A percentile compares a stretch with the other conserved stretches of the same genome.
Evolutionary conservation across 2,113 vertebrate genomes (phyloP).

Genomic region (Ascaphus truei): DNA sequence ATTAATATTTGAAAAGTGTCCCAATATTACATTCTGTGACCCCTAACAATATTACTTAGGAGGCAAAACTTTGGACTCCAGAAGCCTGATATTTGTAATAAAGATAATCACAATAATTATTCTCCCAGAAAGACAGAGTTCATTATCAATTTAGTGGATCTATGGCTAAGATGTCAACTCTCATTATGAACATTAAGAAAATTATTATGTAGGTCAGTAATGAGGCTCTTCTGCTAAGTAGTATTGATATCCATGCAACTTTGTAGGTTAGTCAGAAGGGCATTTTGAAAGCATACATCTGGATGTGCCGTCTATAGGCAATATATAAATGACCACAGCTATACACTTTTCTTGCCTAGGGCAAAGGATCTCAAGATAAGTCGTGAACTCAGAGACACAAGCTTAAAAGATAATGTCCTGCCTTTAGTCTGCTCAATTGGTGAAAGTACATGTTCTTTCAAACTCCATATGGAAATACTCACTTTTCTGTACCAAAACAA

Average conservation of each 20-base stretch:
- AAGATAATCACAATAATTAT: conserved; percentile 35
- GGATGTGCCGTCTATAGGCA: not conserved
- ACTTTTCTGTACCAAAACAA: not conserved
- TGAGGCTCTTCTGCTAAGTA: not conserved
- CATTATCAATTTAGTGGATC: conserved; percentile 17
- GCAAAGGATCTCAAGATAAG: not conserved
- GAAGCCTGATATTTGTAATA: conserved; percentile 19
- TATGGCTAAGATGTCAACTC: conserved; percentile 14
- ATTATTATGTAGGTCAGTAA: conserved; percentile 23
- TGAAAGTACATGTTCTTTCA: not conserved
- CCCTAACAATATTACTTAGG: not conserved
- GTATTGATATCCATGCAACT: conserved; percentile 12
- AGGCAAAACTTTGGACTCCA: conserved; percentile 1
- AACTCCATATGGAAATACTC: not conserved
- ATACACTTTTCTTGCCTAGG: not conserved
- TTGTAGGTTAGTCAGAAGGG: not conserved
- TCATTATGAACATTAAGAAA: conserved; percentile 18
- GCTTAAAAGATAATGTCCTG: not conserved
- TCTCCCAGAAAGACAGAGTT: conserved; percentile 4
- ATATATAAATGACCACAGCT: not conserved
- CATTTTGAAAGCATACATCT: not conserved
- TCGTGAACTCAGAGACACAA: not conserved
- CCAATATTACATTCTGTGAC: not conserved
- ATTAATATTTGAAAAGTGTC: too few species aligned
- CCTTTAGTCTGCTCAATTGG: not conserved